These are phyloP conservation scores for Dendronephthya gigantea DNA, from an alignment of 64 coral and sea anemone species.

Conservation along the genomic window DNA sequence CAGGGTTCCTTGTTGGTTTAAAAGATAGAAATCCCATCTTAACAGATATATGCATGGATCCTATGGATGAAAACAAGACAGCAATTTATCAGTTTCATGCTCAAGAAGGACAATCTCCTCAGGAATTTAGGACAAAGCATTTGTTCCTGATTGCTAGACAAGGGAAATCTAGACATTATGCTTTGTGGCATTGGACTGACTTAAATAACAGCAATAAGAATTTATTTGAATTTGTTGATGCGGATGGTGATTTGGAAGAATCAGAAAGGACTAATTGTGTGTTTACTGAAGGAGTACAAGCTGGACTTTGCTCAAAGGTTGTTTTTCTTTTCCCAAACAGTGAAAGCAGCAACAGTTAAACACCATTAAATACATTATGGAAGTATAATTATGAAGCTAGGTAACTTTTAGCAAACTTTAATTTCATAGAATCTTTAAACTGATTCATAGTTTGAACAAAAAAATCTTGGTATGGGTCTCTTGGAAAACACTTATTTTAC, in stretches of 20 bases:
- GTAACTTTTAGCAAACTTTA: not conserved
- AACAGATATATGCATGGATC: not conserved
- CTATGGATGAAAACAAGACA: not conserved
- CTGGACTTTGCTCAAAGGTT: not conserved
- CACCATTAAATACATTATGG: not conserved
- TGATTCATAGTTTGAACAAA: not conserved
- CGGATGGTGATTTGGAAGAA: not conserved
- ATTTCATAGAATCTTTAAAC: not conserved
- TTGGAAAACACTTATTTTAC: not conserved
- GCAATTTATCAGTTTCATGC: not conserved
- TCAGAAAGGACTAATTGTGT: not conserved
- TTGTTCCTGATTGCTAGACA: conserved; percentile 57
- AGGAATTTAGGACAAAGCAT: not conserved
- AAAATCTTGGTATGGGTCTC: not conserved
- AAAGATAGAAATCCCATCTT: not conserved
- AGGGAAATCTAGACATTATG: conserved; percentile 72
- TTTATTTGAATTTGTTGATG: conserved; percentile 52
- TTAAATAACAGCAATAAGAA: conserved; percentile 70
- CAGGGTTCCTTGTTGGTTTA: not conserved
- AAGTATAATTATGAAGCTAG: not conserved
- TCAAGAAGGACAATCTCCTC: not conserved
- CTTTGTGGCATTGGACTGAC: conserved; percentile 45
- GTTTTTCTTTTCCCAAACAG: not conserved
- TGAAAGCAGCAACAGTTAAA: not conserved
- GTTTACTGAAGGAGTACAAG: conserved; percentile 1